Conservation (phyloP, 2,888 invertebrate genomes). For the Ganaspis brasiliensis region DNA sequence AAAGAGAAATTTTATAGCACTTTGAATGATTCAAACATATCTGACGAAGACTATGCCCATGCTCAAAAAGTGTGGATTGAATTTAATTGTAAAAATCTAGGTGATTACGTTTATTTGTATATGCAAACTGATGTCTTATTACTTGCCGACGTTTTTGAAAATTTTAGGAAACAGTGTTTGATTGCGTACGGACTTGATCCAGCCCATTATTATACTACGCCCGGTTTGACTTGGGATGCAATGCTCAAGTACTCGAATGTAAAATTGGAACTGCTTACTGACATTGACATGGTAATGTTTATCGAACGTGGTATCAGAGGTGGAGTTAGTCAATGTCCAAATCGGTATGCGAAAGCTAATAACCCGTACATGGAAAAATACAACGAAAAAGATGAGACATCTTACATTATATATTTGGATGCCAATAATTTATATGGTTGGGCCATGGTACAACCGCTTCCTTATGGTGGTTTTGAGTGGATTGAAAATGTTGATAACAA, state of each 20-base stretch:
- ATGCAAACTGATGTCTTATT: slow-evolving; percentile 21
- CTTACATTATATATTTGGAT: not conserved
- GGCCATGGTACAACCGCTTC: too few species aligned
- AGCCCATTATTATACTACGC: not conserved
- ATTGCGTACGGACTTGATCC: slow-evolving; percentile 17
- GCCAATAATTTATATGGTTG: too few species aligned
- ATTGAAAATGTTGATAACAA: slow-evolving; percentile 11
- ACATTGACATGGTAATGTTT: not conserved
- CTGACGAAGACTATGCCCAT: slow-evolving; percentile 45
- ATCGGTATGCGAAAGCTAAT: not conserved
- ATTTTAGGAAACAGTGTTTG: slow-evolving; percentile 28
- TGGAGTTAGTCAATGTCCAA: not conserved
- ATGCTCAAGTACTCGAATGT: not conserved
- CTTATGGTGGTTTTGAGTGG: too few species aligned
- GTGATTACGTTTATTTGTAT: not conserved
- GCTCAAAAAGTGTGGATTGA: slow-evolving; percentile 1
- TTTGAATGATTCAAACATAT: slow-evolving; percentile 58
- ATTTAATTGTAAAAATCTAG: slow-evolving; percentile 60
- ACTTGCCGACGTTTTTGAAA: not conserved
- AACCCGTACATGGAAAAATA: not conserved
- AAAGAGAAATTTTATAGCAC: slow-evolving; percentile 61
- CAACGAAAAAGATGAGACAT: not conserved
- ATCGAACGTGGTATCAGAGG: not conserved
- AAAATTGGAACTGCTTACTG: too few species aligned
- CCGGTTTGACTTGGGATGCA: slow-evolving; percentile 27